Conservation (phyloP, 1,140 invertebrate genomes). For the Drosophila ambigua region DNA sequence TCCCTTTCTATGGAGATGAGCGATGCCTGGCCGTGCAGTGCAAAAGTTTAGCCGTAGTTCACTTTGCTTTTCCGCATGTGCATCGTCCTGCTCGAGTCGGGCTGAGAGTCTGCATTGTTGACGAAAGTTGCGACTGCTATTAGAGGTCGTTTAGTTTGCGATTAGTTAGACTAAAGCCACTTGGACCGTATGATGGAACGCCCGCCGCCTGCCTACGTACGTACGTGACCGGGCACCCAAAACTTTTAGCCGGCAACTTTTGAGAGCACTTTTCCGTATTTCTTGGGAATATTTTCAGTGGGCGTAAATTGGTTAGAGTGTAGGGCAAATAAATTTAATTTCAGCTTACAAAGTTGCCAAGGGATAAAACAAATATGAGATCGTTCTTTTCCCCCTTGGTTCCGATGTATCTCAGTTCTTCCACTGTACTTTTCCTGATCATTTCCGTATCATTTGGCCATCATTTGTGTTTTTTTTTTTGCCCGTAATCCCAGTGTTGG, state of each 20-base stretch:
- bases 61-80: conserved; percentile 35
- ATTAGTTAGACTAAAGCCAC: conserved; percentile 74
- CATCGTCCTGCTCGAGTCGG: conserved; percentile 8
- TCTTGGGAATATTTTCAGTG: no score
- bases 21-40: conserved; percentile 39
- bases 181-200: conserved; percentile 55
- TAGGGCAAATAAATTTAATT: no score
- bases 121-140: conserved; percentile 75
- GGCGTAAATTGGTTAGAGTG: no score
- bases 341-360: no score
- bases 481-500: neutral
- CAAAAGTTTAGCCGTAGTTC: conserved; percentile 60
- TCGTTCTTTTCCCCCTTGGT: no score
- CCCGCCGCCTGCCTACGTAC: neutral
- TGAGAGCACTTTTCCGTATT: no score
- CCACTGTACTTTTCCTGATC: neutral
- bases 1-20: conserved; percentile 57
- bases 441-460: no score
- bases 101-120: conserved; percentile 67
- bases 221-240: conserved; percentile 32
- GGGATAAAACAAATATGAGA: no score
- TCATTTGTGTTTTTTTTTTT: neutral
- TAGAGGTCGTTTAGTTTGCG: conserved; percentile 79
- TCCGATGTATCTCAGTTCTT: no score
- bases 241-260: conserved; percentile 25